phyloP scores from a whole-genome alignment of 2,113 vertebrate genomes.

The Arenaria interpres region DNA sequence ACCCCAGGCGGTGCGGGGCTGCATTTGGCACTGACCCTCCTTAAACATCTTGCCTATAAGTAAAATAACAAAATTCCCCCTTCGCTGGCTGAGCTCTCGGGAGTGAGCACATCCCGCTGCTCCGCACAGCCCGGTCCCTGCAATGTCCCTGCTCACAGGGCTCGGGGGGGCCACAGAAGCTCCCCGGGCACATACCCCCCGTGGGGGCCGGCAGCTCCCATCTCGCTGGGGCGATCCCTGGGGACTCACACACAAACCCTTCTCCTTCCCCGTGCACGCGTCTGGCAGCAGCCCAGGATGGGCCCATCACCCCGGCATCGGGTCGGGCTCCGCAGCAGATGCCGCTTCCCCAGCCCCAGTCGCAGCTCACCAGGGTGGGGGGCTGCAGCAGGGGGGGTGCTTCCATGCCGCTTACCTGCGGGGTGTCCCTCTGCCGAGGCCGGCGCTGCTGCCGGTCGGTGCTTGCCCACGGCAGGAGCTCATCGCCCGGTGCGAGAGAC shows the following conservation, averaged over 20 bases:
- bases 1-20: rapidly evolving
- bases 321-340: not conserved
- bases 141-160: rapidly evolving
- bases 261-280: not conserved
- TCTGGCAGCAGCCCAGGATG: not conserved
- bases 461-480: not conserved
- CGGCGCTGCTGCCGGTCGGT: not conserved
- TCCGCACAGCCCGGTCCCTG: rapidly evolving
- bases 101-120: not conserved
- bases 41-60: not conserved
- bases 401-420: not conserved
- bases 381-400: not conserved
- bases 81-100: rapidly evolving
- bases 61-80: not conserved
- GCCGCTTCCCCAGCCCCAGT: not conserved
- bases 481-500: not conserved
- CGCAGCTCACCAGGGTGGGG: not conserved
- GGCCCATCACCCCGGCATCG: rapidly evolving
- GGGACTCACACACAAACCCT: rapidly evolving
- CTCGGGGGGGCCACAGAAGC: rapidly evolving
- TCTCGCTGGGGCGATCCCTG: rapidly evolving
- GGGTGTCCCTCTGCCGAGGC: not conserved
- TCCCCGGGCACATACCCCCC: rapidly evolving
- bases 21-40: rapidly evolving
- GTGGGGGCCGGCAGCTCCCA: rapidly evolving